Conservation (phyloP, 2,888 invertebrate genomes). For the Zonitis immaculata region DNA sequence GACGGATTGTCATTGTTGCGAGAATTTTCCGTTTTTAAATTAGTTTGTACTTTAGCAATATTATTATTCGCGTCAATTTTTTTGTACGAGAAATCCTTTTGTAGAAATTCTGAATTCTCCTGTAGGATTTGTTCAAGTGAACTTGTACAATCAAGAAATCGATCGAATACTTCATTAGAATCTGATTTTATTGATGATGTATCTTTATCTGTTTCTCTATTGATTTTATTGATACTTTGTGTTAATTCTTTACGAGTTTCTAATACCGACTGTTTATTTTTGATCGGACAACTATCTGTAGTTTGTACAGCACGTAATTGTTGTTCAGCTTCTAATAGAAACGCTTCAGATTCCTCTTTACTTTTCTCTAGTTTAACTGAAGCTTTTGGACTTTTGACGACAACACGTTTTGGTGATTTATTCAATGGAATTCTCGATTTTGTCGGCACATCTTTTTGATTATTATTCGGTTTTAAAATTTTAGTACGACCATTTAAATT, state of each 20-base stretch:
- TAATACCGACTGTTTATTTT: too few species aligned
- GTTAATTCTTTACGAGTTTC: too few species aligned
- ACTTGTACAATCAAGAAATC: slow-evolving; percentile 5
- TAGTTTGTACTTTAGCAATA: neutral
- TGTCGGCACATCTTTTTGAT: too few species aligned
- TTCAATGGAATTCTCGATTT: neutral
- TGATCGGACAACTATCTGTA: too few species aligned
- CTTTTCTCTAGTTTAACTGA: neutral
- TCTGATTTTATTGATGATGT: neutral
- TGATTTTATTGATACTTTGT: too few species aligned
- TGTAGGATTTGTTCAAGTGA: slow-evolving; percentile 9
- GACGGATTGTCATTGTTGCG: neutral
- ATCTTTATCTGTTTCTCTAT: neutral
- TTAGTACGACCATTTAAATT: too few species aligned
- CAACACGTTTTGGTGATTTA: too few species aligned
- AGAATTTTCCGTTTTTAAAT: neutral
- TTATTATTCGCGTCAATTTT: neutral
- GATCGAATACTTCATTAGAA: slow-evolving; percentile 1
- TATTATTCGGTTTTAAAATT: too few species aligned
- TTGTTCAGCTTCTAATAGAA: neutral
- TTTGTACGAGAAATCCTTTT: slow-evolving; percentile 13
- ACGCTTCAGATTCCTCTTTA: neutral
- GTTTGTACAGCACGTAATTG: neutral
- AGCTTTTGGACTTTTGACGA: too few species aligned
- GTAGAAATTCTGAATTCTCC: slow-evolving; percentile 13